Percentiles rank a stretch among this genome's conserved stretches.
Conservation (phyloP, 2,888 invertebrate genomes). For the Cistogaster globosa region DNA sequence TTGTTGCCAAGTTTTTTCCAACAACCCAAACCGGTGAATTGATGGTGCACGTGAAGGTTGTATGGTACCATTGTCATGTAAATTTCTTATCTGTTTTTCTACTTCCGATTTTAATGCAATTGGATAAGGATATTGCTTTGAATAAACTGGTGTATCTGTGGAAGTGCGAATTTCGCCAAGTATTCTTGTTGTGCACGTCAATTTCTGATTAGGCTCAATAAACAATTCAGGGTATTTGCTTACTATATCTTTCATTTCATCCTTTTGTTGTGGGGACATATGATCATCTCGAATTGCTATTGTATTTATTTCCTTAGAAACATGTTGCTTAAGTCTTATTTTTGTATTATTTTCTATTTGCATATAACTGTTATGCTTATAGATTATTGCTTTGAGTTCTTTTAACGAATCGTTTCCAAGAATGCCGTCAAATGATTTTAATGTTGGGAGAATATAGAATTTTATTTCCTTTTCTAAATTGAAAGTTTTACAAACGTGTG, state of each 20-base stretch:
- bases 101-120: slow-evolving; percentile 27
- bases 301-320: not conserved
- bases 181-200: not conserved
- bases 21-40: not conserved
- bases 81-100: slow-evolving; percentile 14
- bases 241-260: no score
- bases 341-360: no score
- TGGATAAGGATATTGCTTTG: slow-evolving; percentile 10
- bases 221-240: not conserved
- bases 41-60: not conserved
- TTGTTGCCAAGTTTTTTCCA: not conserved
- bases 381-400: not conserved
- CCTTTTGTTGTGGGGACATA: no score
- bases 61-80: not conserved
- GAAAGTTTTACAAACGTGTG: no score
- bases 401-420: slow-evolving; percentile 24
- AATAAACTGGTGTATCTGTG: not conserved
- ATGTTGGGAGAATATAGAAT: slow-evolving; percentile 16
- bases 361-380: not conserved
- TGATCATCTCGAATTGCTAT: slow-evolving; percentile 13
- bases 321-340: not conserved
- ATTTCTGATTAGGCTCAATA: slow-evolving; percentile 15
- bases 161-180: not conserved
- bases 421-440: slow-evolving; percentile 3
- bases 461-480: slow-evolving; percentile 1